Conservation (phyloP, 37 sponge, comb jelly and placozoan genomes). For the Halisarca cf. caerulea region DNA sequence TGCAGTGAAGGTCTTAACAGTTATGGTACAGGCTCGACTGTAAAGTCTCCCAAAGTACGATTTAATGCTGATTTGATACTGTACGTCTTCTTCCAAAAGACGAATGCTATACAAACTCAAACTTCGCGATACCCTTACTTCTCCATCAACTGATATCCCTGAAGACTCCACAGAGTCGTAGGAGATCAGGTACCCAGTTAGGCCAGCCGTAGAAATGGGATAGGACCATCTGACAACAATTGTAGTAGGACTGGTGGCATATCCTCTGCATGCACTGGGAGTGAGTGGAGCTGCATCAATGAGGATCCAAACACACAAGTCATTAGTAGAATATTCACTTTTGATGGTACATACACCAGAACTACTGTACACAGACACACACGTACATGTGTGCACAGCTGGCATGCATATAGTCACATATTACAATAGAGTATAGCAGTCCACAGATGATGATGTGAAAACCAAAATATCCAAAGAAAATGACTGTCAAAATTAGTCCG, state of each 20-base stretch:
- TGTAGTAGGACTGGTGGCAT: not conserved
- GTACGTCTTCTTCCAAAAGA: not conserved
- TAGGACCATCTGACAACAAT: not conserved
- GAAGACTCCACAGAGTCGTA: not conserved
- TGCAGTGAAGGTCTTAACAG: not conserved
- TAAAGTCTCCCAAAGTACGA: not conserved
- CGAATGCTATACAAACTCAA: not conserved
- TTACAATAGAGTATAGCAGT: no score
- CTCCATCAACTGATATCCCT: not conserved
- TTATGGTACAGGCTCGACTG: not conserved
- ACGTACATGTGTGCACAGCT: no score
- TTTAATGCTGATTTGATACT: not conserved
- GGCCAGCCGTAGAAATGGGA: not conserved
- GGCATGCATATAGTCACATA: not conserved
- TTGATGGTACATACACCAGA: not conserved
- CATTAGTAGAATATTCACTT: not conserved
- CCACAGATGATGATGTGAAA: no score
- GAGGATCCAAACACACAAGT: not conserved
- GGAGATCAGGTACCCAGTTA: not conserved
- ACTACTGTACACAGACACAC: no score
- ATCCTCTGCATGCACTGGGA: not conserved
- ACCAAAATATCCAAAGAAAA: no score
- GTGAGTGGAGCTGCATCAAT: not conserved
- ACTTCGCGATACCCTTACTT: not conserved
- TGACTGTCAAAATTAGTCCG: no score